Base-by-base conservation (phyloP, 2,888 invertebrate genomes). In the Maniola hyperantus region DNA sequence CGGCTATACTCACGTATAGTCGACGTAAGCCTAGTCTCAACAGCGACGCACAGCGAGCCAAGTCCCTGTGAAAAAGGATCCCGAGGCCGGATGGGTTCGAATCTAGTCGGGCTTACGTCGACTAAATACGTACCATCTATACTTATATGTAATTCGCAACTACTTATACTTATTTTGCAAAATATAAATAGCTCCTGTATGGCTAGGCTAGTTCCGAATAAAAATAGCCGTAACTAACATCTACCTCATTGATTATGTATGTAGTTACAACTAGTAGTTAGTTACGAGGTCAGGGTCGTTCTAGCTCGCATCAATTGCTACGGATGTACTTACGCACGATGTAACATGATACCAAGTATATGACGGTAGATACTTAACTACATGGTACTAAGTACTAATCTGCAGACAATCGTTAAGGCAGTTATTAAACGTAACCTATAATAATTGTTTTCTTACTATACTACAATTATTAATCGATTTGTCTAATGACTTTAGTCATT, bases 261-360 rank as follows among this genome's bases (percentile, higher is more conserved):
- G 50, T 44, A 6, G n/a, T 15, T 44, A 15, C 15, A 62, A 8
- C 60, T 42, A 20, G 55, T 66, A 61, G 51, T 64, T 65, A 61
- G 55, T 64, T 65, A 53, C 66, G 66, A 68, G 67, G 66, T 64
- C 70, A 67, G 48, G 64, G 69, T 59, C 67, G 62, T 55, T 48
- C 48, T 48, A 48, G 65, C 65, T 60, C 60, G 64, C 67, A 62
- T 69, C 55, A 65, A 68, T 60, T 65, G 57, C 65, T 53, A 39
- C 63, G 65, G 66, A 69, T 57, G 63, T 63, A 64, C 46, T 15
- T 18, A 46, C 64, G 64, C 33, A 61, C 64, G 20, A 57, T 39
- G 58, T 64, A 64, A 62, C 58, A 46, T 64, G 46, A 64, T 61
- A 66, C 50, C 46, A 10, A 46, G 55, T 20, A 60, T 65, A 10